These are phyloP conservation scores for Oryzias javanicus DNA, from an alignment of 2,113 vertebrate genomes.

Conservation along the genomic window DNA sequence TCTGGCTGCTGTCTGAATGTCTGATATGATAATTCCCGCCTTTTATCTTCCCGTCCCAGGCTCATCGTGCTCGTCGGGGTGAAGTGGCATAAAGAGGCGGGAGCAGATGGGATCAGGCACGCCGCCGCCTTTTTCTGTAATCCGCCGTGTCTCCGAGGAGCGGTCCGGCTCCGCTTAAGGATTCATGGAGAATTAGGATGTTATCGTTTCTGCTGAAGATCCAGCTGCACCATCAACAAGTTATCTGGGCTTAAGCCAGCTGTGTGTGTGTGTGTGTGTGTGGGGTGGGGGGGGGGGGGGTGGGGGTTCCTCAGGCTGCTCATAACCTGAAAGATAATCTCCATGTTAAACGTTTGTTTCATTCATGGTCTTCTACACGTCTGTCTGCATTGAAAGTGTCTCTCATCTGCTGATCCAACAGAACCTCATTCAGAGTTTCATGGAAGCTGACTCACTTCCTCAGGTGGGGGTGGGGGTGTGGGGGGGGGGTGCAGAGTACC, in stretches of 20 bases:
- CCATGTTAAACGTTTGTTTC: no score
- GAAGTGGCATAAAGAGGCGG: conserved; percentile 37
- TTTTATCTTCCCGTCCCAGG: conserved; percentile 28
- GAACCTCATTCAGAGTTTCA: no score
- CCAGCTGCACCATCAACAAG: conserved; percentile 40
- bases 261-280: conserved; percentile 1
- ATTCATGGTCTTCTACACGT: no score
- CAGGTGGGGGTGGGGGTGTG: no score
- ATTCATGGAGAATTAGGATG: conserved; percentile 54
- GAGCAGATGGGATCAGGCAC: conserved; percentile 51
- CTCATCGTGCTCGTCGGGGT: conserved; percentile 35
- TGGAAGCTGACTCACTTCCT: no score
- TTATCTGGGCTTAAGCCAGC: conserved; percentile 25
- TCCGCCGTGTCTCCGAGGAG: conserved; percentile 32
- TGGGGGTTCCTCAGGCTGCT: background rate
- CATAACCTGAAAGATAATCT: no score
- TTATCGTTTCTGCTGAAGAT: conserved; percentile 50
- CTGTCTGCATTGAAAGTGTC: no score
- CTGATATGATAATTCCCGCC: conserved; percentile 30
- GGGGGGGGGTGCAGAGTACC: no score
- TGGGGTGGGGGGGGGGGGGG: no score
- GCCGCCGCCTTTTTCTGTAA: conserved; percentile 36
- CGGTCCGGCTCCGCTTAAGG: conserved; percentile 47
- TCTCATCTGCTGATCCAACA: no score
- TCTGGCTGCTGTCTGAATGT: conserved; percentile 4